These are phyloP conservation scores for Marasmarcha lunaedactyla DNA, from an alignment of 2,888 invertebrate species.

Conservation along the genomic window DNA sequence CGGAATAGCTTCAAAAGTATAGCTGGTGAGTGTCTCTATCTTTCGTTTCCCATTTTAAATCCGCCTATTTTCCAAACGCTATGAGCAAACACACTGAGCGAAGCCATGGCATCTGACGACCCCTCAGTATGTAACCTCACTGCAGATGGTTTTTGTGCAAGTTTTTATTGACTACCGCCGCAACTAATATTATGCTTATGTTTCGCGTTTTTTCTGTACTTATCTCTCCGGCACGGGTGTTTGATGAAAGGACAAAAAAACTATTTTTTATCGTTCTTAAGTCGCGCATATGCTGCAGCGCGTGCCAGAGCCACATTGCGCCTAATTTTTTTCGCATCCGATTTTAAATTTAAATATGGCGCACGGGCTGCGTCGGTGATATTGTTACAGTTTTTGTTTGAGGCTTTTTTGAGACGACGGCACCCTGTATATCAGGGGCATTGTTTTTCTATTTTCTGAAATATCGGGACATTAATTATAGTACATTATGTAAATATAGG, in stretches of 20 bases:
- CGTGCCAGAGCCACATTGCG: slow-evolving; percentile 62
- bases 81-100: neutral
- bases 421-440: slow-evolving; percentile 15
- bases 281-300: slow-evolving; percentile 50
- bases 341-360: slow-evolving; percentile 50
- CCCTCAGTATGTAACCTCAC: slow-evolving; percentile 53
- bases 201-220: slow-evolving; percentile 55
- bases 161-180: slow-evolving; percentile 47
- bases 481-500: slow-evolving; percentile 18
- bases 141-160: slow-evolving; percentile 40
- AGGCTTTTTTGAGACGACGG: slow-evolving; percentile 27
- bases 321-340: slow-evolving; percentile 63
- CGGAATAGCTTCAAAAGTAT: too few relatives aligned
- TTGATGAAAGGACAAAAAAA: slow-evolving; percentile 52
- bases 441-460: too few relatives aligned
- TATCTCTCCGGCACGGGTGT: slow-evolving; percentile 47
- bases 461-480: slow-evolving; percentile 17
- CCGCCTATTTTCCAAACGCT: too few relatives aligned
- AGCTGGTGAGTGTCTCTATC: too few relatives aligned
- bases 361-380: slow-evolving; percentile 47
- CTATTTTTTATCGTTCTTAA: slow-evolving; percentile 33
- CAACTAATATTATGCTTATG: slow-evolving; percentile 67
- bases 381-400: slow-evolving; percentile 34
- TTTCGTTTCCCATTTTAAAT: too few relatives aligned
- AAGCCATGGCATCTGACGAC: slow-evolving; percentile 5